A percentile compares a stretch with the other conserved stretches of the same genome.
Evolutionary conservation across 1,140 invertebrate species (phyloP).

Genomic region (Lepidostoma basale): DNA sequence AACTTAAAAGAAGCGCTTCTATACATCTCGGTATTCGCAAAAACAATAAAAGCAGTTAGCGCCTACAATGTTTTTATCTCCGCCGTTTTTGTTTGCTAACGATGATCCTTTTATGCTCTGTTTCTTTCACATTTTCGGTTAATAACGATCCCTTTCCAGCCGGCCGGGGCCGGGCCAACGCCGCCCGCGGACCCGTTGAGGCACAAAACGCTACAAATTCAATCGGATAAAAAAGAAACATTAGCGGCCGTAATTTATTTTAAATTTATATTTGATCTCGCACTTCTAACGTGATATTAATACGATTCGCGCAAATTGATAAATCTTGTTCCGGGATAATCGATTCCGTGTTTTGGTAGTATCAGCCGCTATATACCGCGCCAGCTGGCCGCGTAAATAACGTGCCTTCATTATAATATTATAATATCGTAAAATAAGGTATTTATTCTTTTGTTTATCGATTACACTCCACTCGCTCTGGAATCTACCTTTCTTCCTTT

Average conservation of each 20-base stretch:
- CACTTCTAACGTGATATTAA: constrained; percentile 11
- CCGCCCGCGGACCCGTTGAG: neutral
- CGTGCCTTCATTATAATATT: neutral
- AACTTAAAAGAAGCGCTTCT: neutral
- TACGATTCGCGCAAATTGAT: too few relatives aligned
- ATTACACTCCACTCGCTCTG: too few relatives aligned
- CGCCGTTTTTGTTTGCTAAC: constrained; percentile 23
- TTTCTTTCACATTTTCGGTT: constrained; percentile 23
- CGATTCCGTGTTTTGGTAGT: too few relatives aligned
- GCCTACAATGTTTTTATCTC: constrained; percentile 21
- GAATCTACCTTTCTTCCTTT: too few relatives aligned
- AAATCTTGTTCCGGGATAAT: too few relatives aligned
- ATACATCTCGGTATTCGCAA: neutral
- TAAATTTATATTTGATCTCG: constrained; percentile 8
- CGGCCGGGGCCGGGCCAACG: neutral
- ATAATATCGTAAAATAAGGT: too few relatives aligned
- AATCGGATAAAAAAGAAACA: constrained; percentile 19
- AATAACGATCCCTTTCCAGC: constrained; percentile 4
- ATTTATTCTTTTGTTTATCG: too few relatives aligned
- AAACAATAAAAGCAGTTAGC: constrained; percentile 24
- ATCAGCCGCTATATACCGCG: too few relatives aligned
- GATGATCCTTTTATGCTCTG: constrained; percentile 24
- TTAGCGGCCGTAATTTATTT: constrained; percentile 8
- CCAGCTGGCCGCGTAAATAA: neutral
- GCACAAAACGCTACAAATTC: constrained; percentile 6